These are phyloP conservation scores for Semicossyphus pulcher DNA, from an alignment of 2,113 vertebrate species.

Conservation along the genomic window DNA sequence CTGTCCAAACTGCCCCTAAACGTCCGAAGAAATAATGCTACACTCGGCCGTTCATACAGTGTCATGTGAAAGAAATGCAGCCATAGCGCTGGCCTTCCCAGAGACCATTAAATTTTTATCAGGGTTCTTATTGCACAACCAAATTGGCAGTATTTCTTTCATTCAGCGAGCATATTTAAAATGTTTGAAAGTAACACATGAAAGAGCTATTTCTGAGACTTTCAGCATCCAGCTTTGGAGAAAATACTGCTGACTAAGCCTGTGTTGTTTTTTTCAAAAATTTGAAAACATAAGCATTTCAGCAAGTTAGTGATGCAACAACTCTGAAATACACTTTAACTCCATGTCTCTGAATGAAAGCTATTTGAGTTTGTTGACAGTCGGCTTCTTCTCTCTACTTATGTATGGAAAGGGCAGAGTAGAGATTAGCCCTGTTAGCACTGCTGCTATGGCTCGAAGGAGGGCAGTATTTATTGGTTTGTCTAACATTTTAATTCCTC, in stretches of 20 bases:
- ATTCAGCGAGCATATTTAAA: not conserved
- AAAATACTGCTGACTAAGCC: conserved; percentile 20
- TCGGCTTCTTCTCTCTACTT: not conserved
- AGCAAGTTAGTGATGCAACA: conserved; percentile 42
- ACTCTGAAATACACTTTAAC: conserved; percentile 19
- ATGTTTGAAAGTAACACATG: not conserved
- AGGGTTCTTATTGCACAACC: conserved; percentile 7
- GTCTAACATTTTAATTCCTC: too few species aligned
- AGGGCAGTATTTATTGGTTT: too few species aligned
- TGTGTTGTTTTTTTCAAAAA: conserved; percentile 4
- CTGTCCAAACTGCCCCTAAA: not conserved
- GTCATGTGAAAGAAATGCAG: not conserved
- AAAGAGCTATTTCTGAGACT: not conserved
- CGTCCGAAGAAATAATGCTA: not conserved
- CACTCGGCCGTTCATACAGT: not conserved
- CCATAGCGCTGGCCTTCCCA: not conserved
- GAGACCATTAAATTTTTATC: conserved; percentile 2
- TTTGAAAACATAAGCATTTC: not conserved
- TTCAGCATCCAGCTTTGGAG: not conserved
- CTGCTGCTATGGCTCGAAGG: too few species aligned
- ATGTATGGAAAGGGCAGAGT: not conserved
- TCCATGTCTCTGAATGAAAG: conserved; percentile 8
- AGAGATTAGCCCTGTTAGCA: too few species aligned
- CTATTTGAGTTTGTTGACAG: not conserved
- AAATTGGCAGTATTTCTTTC: not conserved